Evolutionary conservation across 2,888 invertebrate genomes (phyloP).

Genomic region (Trissonchulus sp.): DNA sequence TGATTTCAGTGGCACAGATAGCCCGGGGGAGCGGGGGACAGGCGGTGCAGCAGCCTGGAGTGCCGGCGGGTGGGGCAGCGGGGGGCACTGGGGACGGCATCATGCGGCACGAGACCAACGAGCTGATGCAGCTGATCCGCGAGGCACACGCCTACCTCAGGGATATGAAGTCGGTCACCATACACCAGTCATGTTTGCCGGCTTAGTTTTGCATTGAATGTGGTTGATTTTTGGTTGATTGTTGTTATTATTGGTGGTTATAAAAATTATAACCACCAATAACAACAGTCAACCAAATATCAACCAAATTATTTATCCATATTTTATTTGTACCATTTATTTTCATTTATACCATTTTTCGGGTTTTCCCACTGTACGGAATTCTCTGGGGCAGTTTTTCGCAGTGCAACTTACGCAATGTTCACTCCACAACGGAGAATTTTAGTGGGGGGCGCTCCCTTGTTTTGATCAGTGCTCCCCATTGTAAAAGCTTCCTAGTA

Average conservation of each 20-base stretch:
- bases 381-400: too few relatives aligned
- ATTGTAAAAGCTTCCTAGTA: too few relatives aligned
- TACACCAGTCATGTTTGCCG: constrained; percentile 11
- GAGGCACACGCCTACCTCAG: constrained; percentile 69
- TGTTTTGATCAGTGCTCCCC: too few relatives aligned
- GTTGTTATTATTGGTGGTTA: not conserved
- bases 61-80: constrained; percentile 10
- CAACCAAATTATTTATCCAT: not conserved
- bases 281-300: not conserved
- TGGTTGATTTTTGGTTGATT: not conserved
- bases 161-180: constrained; percentile 68
- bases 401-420: too few relatives aligned
- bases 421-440: too few relatives aligned
- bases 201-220: not conserved
- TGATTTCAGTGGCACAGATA: not conserved
- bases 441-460: too few relatives aligned
- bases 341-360: too few relatives aligned
- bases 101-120: constrained; percentile 78
- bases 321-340: too few relatives aligned
- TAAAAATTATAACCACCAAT: not conserved
- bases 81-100: too few relatives aligned
- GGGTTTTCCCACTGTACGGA: too few relatives aligned
- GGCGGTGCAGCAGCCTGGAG: constrained; percentile 33
- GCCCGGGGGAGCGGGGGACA: constrained; percentile 34
- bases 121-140: constrained; percentile 75